phyloP scores from a whole-genome alignment of 1,140 invertebrate genomes.

The Aphis gossypii region DNA sequence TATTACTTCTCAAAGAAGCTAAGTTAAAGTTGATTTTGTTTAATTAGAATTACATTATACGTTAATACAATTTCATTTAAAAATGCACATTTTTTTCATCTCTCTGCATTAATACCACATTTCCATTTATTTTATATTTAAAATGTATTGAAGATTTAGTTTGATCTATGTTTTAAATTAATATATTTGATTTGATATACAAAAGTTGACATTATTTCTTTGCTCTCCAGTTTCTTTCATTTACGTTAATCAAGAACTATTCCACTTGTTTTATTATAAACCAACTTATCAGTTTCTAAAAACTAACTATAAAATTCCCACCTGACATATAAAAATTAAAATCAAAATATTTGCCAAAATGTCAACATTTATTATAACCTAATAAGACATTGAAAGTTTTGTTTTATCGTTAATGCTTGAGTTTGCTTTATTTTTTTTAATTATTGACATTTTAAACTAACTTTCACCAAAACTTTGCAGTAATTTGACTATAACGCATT shows the following conservation, averaged over 20 bases:
- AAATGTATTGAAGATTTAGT: background rate
- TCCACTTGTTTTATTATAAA: background rate
- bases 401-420: background rate
- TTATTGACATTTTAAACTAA: background rate
- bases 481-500: background rate
- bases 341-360: background rate
- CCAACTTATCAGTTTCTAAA: background rate
- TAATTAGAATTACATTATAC: background rate
- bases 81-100: background rate
- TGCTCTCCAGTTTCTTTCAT: background rate
- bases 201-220: background rate
- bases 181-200: background rate
- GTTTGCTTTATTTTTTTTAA: background rate
- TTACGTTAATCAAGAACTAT: background rate
- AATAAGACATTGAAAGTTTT: background rate
- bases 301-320: background rate
- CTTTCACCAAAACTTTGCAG: background rate
- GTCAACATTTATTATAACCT: background rate
- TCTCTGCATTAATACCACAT: background rate
- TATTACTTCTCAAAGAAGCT: background rate
- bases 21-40: conserved; percentile 9
- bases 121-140: background rate
- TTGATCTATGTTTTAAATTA: background rate
- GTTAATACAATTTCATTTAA: conserved; percentile 13
- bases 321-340: background rate